Evolutionary conservation across 1,140 invertebrate species (phyloP).

Genomic region (Drosophila tristis): DNA sequence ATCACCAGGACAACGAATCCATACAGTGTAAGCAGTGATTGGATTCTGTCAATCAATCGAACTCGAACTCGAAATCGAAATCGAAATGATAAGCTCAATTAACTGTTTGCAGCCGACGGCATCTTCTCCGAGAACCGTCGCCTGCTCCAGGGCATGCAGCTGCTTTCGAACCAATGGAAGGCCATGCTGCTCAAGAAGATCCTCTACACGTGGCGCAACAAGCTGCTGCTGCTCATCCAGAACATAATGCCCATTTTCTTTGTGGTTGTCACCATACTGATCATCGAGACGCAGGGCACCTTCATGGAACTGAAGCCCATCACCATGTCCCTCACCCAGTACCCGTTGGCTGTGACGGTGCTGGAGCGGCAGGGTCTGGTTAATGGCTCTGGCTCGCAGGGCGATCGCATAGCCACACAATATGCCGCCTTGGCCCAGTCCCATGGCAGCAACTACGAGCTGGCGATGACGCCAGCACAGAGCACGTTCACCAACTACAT

Average conservation of each 20-base stretch:
- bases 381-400: neutral
- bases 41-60: neutral
- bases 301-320: slow-evolving; percentile 53
- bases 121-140: slow-evolving; percentile 55
- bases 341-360: slow-evolving; percentile 56
- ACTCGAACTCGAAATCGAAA: slow-evolving; percentile 13
- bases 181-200: slow-evolving; percentile 88
- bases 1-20: slow-evolving; percentile 42
- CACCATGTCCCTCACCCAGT: slow-evolving; percentile 56
- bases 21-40: slow-evolving; percentile 67
- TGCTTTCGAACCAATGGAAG: slow-evolving; percentile 85
- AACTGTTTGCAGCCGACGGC: slow-evolving; percentile 63
- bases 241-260: slow-evolving; percentile 87
- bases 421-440: slow-evolving; percentile 55
- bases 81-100: slow-evolving; percentile 47
- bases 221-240: slow-evolving; percentile 86
- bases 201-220: slow-evolving; percentile 86
- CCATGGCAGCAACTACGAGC: slow-evolving; percentile 39
- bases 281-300: slow-evolving; percentile 61
- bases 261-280: slow-evolving; percentile 86
- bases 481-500: slow-evolving; percentile 48
- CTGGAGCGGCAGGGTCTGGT: slow-evolving; percentile 35
- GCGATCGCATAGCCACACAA: slow-evolving; percentile 14
- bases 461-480: slow-evolving; percentile 12
- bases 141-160: slow-evolving; percentile 49